phyloP scores from a whole-genome alignment of 2,797 vertebrate genomes.

The Notolabrus celidotus region DNA sequence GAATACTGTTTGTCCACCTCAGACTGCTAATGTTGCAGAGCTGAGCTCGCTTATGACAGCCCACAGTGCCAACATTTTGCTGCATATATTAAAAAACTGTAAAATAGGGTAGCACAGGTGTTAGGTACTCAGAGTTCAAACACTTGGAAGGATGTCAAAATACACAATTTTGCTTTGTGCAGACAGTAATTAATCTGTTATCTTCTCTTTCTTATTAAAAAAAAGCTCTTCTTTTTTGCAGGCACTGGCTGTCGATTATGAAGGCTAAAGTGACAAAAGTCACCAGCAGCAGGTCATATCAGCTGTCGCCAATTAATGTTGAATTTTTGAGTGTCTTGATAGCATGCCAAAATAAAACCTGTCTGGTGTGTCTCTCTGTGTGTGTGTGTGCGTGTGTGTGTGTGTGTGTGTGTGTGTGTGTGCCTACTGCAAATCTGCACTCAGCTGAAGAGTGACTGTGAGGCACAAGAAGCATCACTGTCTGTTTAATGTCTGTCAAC shows the following conservation, averaged over 20 bases:
- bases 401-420: too few species aligned
- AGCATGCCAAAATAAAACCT: background rate
- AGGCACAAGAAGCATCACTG: background rate
- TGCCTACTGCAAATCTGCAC: background rate
- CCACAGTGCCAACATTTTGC: background rate
- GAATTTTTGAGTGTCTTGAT: background rate
- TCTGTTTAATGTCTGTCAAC: too few species aligned
- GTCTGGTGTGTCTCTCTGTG: background rate
- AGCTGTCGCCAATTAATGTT: background rate
- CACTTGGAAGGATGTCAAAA: background rate
- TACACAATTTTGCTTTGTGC: background rate
- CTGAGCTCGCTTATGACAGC: background rate
- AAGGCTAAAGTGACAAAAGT: background rate
- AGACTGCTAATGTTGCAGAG: too few species aligned
- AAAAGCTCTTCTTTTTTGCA: background rate
- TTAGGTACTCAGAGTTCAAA: background rate
- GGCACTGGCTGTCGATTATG: background rate
- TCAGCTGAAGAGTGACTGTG: conserved; percentile 5
- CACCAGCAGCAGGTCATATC: background rate
- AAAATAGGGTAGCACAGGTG: conserved; percentile 2
- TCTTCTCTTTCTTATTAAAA: background rate
- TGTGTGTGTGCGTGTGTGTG: too few species aligned
- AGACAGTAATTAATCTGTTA: background rate
- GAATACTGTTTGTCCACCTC: too few species aligned
- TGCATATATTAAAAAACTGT: background rate